Evolutionary conservation across 2,113 vertebrate species (phyloP).

Genomic region (Alouatta palliata): DNA sequence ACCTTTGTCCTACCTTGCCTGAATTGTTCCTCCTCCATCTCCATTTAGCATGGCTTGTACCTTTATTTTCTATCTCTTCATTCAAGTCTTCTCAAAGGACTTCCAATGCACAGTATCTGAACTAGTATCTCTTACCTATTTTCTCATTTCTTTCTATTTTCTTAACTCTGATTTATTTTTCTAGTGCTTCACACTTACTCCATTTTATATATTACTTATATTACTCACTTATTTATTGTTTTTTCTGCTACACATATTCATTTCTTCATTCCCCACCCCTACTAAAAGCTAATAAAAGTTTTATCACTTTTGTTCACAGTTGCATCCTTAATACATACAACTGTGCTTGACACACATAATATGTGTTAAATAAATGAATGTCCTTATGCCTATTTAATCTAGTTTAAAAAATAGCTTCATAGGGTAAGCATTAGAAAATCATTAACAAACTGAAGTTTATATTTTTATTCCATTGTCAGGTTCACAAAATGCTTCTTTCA

Average conservation of each 20-base stretch:
- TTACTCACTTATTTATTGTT: not conserved
- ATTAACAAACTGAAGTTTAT: not conserved
- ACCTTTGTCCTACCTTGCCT: not conserved
- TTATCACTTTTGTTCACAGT: not conserved
- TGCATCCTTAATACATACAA: not conserved
- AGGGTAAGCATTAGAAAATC: not conserved
- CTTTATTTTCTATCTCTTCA: not conserved
- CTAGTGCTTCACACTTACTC: not conserved
- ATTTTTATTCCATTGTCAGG: not conserved
- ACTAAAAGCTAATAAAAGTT: not conserved
- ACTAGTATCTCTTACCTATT: not conserved
- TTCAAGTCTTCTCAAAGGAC: not conserved
- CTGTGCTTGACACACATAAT: not conserved
- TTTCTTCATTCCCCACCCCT: not conserved
- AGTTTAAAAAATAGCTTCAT: not conserved
- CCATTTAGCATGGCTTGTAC: not conserved
- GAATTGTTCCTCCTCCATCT: no score
- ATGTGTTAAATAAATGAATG: not conserved
- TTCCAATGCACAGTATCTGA: not conserved
- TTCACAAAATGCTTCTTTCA: not conserved
- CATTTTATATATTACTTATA: not conserved
- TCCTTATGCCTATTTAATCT: not conserved
- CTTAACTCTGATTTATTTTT: not conserved
- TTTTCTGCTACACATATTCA: not conserved
- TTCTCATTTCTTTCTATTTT: not conserved